Evolutionary conservation across 2,797 vertebrate species (phyloP).

Genomic region (Characodon lateralis): DNA sequence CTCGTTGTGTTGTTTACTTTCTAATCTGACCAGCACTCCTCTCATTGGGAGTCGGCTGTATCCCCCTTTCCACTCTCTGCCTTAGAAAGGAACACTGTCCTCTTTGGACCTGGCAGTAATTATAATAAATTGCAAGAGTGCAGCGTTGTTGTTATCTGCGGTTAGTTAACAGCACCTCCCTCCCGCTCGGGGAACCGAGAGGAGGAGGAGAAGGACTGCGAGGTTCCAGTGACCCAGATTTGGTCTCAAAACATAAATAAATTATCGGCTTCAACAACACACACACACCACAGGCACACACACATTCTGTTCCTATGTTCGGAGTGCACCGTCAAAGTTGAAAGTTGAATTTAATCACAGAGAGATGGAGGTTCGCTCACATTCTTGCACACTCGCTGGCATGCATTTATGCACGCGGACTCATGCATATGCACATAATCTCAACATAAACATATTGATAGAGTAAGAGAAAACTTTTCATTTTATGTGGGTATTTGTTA

Average conservation of each 20-base stretch:
- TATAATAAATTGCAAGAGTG: conserved; percentile 89
- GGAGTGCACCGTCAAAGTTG: conserved; percentile 73
- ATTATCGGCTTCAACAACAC: conserved; percentile 68
- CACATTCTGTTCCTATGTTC: conserved; percentile 43
- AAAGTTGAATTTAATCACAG: conserved; percentile 62
- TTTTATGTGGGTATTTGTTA: neutral
- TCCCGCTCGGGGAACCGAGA: conserved; percentile 55
- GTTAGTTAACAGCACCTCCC: conserved; percentile 82
- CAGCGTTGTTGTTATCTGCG: conserved; percentile 83
- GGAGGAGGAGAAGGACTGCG: conserved; percentile 47
- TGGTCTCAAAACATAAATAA: conserved; percentile 83
- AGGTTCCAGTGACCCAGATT: conserved; percentile 86
- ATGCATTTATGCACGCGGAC: conserved; percentile 30
- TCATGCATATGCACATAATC: conserved; percentile 31
- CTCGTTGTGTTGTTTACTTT: conserved; percentile 51
- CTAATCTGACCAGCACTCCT: conserved; percentile 61
- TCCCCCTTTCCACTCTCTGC: conserved; percentile 67
- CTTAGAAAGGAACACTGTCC: conserved; percentile 78
- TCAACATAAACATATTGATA: conserved; percentile 12
- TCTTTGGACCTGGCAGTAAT: conserved; percentile 87
- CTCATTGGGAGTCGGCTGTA: conserved; percentile 69
- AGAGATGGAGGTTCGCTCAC: conserved; percentile 35
- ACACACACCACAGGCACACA: conserved; percentile 26
- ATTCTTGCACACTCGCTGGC: conserved; percentile 1
- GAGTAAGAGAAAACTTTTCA: neutral